A percentile compares a stretch with the other conserved stretches of the same genome.
Conservation (phyloP, 2,797 vertebrate genomes). For the Chaetodon trifasciatus region DNA sequence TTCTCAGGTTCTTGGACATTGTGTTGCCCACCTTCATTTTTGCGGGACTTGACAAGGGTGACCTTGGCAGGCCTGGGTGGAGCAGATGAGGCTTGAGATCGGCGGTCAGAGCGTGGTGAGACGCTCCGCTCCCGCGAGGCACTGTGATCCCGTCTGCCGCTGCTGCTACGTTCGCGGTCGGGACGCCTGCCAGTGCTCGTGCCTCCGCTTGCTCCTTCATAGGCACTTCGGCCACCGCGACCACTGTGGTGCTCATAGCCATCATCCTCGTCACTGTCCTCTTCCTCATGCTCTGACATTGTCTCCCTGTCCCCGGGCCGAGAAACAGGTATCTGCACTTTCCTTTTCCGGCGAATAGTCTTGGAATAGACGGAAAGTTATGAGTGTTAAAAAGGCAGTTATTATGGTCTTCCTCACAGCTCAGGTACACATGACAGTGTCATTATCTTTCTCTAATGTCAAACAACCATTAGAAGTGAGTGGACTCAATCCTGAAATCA, state of each 20-base stretch:
- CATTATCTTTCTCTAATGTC: not conserved
- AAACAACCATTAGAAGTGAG: not conserved
- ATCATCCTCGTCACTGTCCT: slow-evolving; percentile 95
- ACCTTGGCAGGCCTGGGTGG: slow-evolving; percentile 94
- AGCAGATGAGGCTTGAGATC: slow-evolving; percentile 90
- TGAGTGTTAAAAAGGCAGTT: slow-evolving; percentile 3
- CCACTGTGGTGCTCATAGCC: slow-evolving; percentile 87
- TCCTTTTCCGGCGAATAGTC: slow-evolving; percentile 97
- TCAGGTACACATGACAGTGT: not conserved
- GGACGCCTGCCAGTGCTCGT: slow-evolving; percentile 76
- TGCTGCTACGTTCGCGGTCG: slow-evolving; percentile 77
- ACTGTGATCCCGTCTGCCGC: slow-evolving; percentile 87
- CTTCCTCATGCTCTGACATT: slow-evolving; percentile 95
- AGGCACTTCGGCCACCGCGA: slow-evolving; percentile 76
- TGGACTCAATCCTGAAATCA: not conserved
- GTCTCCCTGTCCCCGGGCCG: slow-evolving; percentile 92
- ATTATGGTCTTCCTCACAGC: not conserved
- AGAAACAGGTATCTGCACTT: slow-evolving; percentile 92
- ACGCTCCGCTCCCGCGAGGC: slow-evolving; percentile 93
- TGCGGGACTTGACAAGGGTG: slow-evolving; percentile 96
- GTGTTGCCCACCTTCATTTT: slow-evolving; percentile 92
- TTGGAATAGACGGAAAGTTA: slow-evolving; percentile 59
- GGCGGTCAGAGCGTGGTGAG: slow-evolving; percentile 93
- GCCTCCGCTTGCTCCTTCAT: slow-evolving; percentile 84
- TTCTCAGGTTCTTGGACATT: slow-evolving; percentile 7